Evolutionary conservation across 2,888 invertebrate genomes (phyloP), one percentile per base, ranked within the genome.

Genomic region (Choristoneura rosaceana): DNA sequence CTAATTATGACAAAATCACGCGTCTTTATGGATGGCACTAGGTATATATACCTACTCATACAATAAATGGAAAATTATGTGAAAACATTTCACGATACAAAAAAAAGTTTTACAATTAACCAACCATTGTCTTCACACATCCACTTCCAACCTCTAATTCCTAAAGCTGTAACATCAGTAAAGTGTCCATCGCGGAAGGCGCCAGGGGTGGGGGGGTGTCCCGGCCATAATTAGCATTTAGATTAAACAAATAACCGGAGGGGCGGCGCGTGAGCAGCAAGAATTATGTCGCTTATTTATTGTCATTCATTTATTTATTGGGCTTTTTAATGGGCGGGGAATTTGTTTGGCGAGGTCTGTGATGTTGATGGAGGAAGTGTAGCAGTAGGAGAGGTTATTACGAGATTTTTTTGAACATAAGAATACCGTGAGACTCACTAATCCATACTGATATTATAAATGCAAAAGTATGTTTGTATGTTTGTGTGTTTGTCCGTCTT

Each of bases 171-270:
- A 7, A 17, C 60, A 41, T 61, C 38, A 15, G 15, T 50, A 15
- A 61, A 61, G 15, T 25, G 61, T 62, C 61, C 61, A 41, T 52
- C 52, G 17, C 47, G 43, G 47, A 60, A 17, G 8, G 41, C 41
- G 41, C 7, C n/a, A n/a, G 3, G 43, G 12, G 38, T 0, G 1
- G 59, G 61, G 61, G n/a, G 47, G 14, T 47, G 47, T 58, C 17
- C 34, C 34, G 81, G 74, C 80, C 78, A 80, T 86, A 88, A 91
- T 91, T 90, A 91, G 90, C 91, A 91, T 91, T 91, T 90, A 90
- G 91, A 91, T 90, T 89, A 90, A 90, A 90, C 90, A 90, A 90
- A 90, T 90, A 90, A 90, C 87, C 87, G 87, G 15, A 61, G 60
- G 25, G 52, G 52, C 17, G 60, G 52, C 61, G 71, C 71, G 71